These are phyloP conservation scores for Neomonachus schauinslandi DNA, from an alignment of 2,113 vertebrate genomes.

Conservation along the genomic window DNA sequence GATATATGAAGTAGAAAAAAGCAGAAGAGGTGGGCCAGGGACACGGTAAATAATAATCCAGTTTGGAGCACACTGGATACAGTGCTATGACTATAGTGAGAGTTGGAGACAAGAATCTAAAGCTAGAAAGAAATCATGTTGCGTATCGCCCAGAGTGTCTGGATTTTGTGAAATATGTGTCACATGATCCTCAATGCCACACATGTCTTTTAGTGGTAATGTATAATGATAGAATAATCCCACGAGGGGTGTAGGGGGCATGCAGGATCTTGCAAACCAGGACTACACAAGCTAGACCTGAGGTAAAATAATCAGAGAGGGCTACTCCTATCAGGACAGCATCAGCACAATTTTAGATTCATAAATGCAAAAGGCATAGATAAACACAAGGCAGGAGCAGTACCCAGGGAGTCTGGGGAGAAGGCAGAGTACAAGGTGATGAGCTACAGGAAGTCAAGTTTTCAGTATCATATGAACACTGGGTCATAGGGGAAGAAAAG, in stretches of 20 bases:
- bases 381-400: neutral
- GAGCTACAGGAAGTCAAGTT: neutral
- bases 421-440: neutral
- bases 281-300: neutral
- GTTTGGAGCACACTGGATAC: neutral
- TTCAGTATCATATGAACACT: neutral
- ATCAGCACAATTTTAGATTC: neutral
- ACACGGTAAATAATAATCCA: constrained; percentile 9
- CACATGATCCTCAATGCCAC: neutral
- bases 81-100: neutral
- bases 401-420: neutral
- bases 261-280: neutral
- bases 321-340: neutral
- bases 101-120: neutral
- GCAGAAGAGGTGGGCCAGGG: neutral
- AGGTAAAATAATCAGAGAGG: neutral
- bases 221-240: neutral
- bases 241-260: neutral
- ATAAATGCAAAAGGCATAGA: neutral
- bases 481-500: neutral
- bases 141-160: neutral
- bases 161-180: neutral
- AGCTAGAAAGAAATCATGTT: neutral
- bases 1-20: neutral
- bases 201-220: neutral